A percentile compares a stretch with the other conserved stretches of the same genome.
Evolutionary conservation across 2,888 invertebrate species (phyloP).

Genomic region (Nasonovia ribisnigri): DNA sequence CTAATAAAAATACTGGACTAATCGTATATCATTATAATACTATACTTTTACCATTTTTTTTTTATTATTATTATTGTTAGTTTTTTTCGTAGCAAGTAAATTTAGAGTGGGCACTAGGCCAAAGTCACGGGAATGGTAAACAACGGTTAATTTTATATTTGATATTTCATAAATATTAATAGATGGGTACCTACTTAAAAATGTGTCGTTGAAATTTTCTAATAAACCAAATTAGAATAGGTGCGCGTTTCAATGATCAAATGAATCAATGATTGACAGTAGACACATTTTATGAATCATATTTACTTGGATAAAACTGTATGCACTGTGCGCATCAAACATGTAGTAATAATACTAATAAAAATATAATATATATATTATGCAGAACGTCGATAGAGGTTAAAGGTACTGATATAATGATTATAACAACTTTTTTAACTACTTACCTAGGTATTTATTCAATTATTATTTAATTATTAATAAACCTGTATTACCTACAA

Average conservation of each 20-base stretch:
- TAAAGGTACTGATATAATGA: background rate
- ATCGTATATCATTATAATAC: constrained; percentile 10
- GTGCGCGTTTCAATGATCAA: constrained; percentile 18
- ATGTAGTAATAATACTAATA: background rate
- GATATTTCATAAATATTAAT: constrained; percentile 44
- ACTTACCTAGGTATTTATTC: background rate
- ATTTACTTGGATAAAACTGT: background rate
- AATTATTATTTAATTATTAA: background rate
- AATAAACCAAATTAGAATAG: background rate
- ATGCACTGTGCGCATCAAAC: background rate
- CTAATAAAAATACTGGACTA: background rate
- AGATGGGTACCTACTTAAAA: constrained; percentile 35
- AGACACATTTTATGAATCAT: background rate
- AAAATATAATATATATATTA: too few species aligned
- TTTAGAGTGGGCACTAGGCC: constrained; percentile 48
- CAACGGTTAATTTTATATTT: constrained; percentile 55
- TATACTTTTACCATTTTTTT: background rate
- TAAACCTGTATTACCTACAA: background rate
- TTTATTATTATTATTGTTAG: constrained; percentile 24
- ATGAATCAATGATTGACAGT: constrained; percentile 1
- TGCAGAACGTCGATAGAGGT: too few species aligned
- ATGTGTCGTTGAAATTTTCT: background rate
- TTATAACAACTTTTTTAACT: background rate
- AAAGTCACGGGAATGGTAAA: constrained; percentile 33
- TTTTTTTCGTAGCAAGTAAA: constrained; percentile 54